These are phyloP conservation scores for Poeciliopsis retropinna DNA, from an alignment of 2,113 vertebrate genomes.

Conservation along the genomic window DNA sequence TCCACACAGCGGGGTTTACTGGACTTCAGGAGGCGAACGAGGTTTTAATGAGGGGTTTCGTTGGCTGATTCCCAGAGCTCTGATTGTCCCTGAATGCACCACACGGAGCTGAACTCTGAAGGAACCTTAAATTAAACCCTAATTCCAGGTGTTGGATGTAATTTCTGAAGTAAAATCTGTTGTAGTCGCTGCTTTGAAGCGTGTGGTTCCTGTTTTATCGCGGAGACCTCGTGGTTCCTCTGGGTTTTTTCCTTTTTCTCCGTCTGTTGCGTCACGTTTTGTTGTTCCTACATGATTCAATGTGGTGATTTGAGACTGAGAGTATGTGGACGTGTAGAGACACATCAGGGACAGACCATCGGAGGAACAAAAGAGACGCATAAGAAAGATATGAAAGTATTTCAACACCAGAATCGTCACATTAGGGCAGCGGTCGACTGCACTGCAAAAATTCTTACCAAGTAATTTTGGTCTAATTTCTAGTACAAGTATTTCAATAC, in stretches of 20 bases:
- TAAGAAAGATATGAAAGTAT: background rate
- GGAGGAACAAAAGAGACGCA: background rate
- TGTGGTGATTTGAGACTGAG: slow-evolving; percentile 8
- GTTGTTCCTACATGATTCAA: background rate
- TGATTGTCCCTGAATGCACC: slow-evolving; percentile 22
- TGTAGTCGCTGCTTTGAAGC: background rate
- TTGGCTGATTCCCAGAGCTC: slow-evolving; percentile 7
- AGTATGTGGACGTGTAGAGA: slow-evolving; percentile 15
- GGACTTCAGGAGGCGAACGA: slow-evolving; percentile 10
- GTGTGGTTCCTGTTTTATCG: background rate
- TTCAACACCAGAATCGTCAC: background rate
- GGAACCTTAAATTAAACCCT: background rate
- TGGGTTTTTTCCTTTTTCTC: background rate
- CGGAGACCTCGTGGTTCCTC: background rate
- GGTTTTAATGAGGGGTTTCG: slow-evolving; percentile 34
- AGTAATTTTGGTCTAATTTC: too few species aligned
- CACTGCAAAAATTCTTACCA: too few species aligned
- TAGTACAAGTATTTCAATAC: too few species aligned
- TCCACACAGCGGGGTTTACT: slow-evolving; percentile 25
- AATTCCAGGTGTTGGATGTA: background rate
- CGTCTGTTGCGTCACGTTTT: background rate
- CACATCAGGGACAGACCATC: background rate
- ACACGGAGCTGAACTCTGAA: background rate
- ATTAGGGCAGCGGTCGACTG: background rate
- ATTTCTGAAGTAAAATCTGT: background rate